Evolutionary conservation across 2,888 invertebrate genomes (phyloP).

Genomic region (Hemicrepidius hirtus): DNA sequence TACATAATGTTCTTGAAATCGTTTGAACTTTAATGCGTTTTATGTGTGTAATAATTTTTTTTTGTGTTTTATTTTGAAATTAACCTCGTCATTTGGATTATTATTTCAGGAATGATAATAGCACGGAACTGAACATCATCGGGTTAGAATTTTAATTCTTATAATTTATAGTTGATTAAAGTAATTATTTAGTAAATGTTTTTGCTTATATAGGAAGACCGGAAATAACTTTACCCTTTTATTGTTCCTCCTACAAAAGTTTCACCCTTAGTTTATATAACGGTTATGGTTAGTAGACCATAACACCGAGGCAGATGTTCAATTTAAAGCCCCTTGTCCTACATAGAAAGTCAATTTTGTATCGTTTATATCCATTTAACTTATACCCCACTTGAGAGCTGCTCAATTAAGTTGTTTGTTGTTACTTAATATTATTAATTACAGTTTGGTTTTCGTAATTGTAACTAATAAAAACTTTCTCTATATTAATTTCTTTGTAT

Average conservation of each 20-base stretch:
- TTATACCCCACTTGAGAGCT: background rate
- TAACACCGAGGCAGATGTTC: conserved; percentile 18
- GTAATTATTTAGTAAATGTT: too few species aligned
- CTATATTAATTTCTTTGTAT: background rate
- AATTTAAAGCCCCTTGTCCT: background rate
- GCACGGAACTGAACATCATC: too few species aligned
- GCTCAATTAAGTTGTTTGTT: conserved; percentile 1
- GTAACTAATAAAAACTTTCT: conserved; percentile 2
- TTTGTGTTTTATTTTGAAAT: too few species aligned
- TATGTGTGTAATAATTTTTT: too few species aligned
- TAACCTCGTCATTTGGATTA: too few species aligned
- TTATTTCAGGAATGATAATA: too few species aligned
- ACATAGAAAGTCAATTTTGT: background rate
- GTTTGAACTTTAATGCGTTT: too few species aligned
- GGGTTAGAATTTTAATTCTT: too few species aligned
- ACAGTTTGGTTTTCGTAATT: conserved; percentile 2
- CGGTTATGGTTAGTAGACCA: conserved; percentile 4
- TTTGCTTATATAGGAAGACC: too few species aligned
- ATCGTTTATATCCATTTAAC: conserved; percentile 12
- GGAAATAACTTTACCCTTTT: too few species aligned
- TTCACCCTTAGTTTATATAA: conserved; percentile 1
- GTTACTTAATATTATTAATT: conserved; percentile 11
- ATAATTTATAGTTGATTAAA: too few species aligned
- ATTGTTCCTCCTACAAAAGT: conserved; percentile 2
- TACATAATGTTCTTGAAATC: too few species aligned